These are phyloP conservation scores for Kuschelorhynchus macadamiae DNA, from an alignment of 2,888 invertebrate genomes.

Conservation along the genomic window DNA sequence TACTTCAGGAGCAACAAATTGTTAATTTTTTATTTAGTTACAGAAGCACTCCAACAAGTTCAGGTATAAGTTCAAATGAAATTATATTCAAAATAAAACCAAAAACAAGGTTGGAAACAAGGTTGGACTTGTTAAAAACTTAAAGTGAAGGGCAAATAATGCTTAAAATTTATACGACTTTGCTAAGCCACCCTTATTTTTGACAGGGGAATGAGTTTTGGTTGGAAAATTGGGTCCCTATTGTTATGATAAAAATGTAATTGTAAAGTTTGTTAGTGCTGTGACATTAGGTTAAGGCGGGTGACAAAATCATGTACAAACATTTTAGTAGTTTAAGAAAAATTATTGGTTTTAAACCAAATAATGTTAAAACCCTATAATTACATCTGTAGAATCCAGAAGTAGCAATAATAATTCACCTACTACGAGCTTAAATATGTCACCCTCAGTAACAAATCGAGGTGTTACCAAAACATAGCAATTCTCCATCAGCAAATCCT, in stretches of 20 bases:
- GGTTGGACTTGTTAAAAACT: background rate
- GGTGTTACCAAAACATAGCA: too few species aligned
- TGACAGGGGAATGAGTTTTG: background rate
- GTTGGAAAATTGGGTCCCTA: background rate
- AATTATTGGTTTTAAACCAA: too few species aligned
- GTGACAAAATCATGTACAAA: background rate
- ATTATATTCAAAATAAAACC: conserved; percentile 12
- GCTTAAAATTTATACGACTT: too few species aligned
- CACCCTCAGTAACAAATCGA: too few species aligned
- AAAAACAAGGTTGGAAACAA: conserved; percentile 1
- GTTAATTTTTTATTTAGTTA: conserved; percentile 43
- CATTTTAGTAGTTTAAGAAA: background rate
- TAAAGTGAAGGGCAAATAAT: background rate
- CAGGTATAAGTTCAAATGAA: conserved; percentile 1
- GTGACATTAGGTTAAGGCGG: background rate
- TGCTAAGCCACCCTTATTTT: background rate
- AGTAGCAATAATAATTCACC: too few species aligned
- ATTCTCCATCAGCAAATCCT: too few species aligned
- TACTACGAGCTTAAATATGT: too few species aligned
- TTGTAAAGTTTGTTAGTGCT: background rate
- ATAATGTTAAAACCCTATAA: too few species aligned
- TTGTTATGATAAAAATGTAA: background rate
- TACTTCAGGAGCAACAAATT: conserved; percentile 10
- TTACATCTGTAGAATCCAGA: too few species aligned
- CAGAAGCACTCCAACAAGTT: conserved; percentile 3